Conservation (phyloP, 2,113 vertebrate species). For the Archilochus colubris region DNA sequence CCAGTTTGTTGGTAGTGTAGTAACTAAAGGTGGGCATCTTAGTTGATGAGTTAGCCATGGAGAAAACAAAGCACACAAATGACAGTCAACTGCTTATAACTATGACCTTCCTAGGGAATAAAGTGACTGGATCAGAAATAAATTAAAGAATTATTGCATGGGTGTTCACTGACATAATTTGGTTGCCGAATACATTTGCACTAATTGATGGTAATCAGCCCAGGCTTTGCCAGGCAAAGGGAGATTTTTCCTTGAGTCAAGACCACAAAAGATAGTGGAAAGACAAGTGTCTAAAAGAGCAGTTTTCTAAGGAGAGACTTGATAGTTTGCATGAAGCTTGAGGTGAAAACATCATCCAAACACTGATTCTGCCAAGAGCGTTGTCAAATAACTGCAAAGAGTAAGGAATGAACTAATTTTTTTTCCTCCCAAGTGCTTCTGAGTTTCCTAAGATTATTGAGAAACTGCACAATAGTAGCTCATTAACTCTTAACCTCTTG, state of each 20-base stretch:
- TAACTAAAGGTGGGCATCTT: not conserved
- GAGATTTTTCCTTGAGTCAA: not conserved
- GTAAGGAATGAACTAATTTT: not conserved
- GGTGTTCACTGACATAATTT: not conserved
- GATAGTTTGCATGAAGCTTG: not conserved
- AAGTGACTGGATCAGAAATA: not conserved
- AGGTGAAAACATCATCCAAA: not conserved
- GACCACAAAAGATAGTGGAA: fast-evolving
- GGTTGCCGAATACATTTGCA: not conserved
- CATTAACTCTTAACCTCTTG: not conserved
- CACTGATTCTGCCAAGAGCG: not conserved
- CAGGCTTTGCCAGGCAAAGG: not conserved
- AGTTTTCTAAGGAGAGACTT: not conserved
- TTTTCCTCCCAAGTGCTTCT: not conserved
- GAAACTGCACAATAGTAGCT: not conserved
- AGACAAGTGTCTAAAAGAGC: not conserved
- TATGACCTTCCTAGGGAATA: not conserved
- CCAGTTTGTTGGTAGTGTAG: not conserved
- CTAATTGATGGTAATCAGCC: not conserved
- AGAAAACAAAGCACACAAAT: conserved; percentile 41
- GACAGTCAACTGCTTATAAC: not conserved
- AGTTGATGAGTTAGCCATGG: conserved; percentile 7
- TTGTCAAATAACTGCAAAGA: not conserved
- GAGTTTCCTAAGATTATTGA: not conserved
- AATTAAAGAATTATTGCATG: not conserved